Base-by-base conservation (phyloP, 2,888 invertebrate species). In the Troides helena region DNA sequence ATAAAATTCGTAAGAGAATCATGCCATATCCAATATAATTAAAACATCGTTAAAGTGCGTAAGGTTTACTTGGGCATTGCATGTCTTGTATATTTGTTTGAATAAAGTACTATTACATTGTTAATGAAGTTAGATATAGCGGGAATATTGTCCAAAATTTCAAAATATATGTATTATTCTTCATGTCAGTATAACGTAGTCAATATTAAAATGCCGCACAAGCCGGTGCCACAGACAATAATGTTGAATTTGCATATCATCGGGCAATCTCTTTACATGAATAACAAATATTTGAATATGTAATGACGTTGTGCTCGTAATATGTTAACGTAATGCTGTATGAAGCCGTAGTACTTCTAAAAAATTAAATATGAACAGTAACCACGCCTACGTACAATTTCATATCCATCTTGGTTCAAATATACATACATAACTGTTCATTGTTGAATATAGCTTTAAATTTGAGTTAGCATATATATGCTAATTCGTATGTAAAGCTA, bases 161-260 rank as follows among this genome's bases (percentile, higher is more conserved):
- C 4, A n/a, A 53, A n/a, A n/a, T 53, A n/a, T 8, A 7, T 53
- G 6, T 12, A n/a, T 4, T n/a, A 53, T 18, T 53, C 18, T 18
- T 12, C 53, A 53, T n/a, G 53, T 53, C 53, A 53, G 18, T 53
- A 53, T 53, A 53, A 53, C 14, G 46, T 21, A 56, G 8, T 56
- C 56, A 21, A 21, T 56, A 56, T 56, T 56, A 56, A 56, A 12
- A 58, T 58, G 57, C 57, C 18, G n/a, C 53, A n/a, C n/a, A n/a
- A 58, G 23, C 14, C n/a, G 57, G 57, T 23, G 4, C 57, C n/a
- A 36, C 56, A 62, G 56, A 62, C 62, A 61, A 61, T 60, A 61
- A 61, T 12, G 62, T 39, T 6, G 18, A 43, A 67, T 67, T 67
- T 56, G 62, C 67, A 67, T 62, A 62, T 62, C 12, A 57, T 62